These are phyloP conservation scores for Paraplagusia blochii DNA, from an alignment of 2,113 vertebrate species.

Conservation along the genomic window DNA sequence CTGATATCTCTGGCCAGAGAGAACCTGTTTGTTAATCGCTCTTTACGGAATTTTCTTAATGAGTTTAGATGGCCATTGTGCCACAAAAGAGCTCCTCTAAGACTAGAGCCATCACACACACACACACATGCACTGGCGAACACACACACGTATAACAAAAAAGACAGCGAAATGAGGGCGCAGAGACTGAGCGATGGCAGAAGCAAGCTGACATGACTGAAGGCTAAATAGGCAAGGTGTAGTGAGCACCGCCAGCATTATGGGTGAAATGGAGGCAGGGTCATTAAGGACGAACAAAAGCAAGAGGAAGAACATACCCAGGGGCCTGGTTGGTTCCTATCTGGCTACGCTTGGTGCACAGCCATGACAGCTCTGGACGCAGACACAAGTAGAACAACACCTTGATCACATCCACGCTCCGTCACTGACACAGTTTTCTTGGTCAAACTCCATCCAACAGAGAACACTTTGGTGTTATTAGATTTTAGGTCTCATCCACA, in stretches of 20 bases:
- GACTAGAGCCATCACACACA: slow-evolving; percentile 69
- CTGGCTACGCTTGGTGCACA: slow-evolving; percentile 57
- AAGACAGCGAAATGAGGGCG: slow-evolving; percentile 58
- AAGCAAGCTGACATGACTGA: slow-evolving; percentile 58
- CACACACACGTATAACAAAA: slow-evolving; percentile 22
- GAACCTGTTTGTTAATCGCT: slow-evolving; percentile 89
- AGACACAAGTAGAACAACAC: slow-evolving; percentile 64
- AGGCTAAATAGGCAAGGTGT: slow-evolving; percentile 81
- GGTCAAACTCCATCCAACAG: slow-evolving; percentile 83
- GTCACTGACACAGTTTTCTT: slow-evolving; percentile 82
- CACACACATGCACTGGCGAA: slow-evolving; percentile 15
- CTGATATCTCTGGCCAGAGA: slow-evolving; percentile 89
- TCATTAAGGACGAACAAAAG: slow-evolving; percentile 83
- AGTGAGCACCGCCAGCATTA: slow-evolving; percentile 61
- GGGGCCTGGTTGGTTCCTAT: slow-evolving; percentile 63
- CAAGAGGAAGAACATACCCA: slow-evolving; percentile 45
- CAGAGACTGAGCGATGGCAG: slow-evolving; percentile 69
- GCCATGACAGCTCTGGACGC: slow-evolving; percentile 31
- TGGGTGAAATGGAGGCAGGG: slow-evolving; percentile 68
- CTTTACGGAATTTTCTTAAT: slow-evolving; percentile 95
- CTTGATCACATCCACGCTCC: slow-evolving; percentile 88
- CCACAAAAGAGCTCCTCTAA: slow-evolving; percentile 81
- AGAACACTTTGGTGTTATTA: slow-evolving; percentile 3
- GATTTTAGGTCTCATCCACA: not conserved
- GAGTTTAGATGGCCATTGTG: slow-evolving; percentile 95